Evolutionary conservation across 2,888 invertebrate species (phyloP), one percentile per base, ranked within the genome.

Genomic region (Trichogramma dendrolimi): DNA sequence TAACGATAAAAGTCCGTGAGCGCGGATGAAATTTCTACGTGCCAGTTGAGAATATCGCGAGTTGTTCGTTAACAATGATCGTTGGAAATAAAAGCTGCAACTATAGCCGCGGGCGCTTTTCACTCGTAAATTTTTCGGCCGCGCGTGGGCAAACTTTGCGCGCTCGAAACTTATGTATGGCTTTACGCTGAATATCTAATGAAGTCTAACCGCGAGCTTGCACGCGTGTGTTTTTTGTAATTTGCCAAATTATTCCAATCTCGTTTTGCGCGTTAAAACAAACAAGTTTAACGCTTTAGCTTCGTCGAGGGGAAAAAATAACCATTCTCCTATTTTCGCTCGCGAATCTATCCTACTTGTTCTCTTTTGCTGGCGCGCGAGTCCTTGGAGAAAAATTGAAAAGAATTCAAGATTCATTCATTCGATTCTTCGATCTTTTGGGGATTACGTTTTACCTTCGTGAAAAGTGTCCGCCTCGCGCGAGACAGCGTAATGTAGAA

Each of bases 241-340:
- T 78, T 77, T 72, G 69, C 70, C 72, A 74, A 74, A 75, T 76
- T 78, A 78, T 78, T 78, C 73, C 72, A 72, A 74, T 78, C 73
- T 75, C 76, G 77, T 76, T 65, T 52, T 58, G 6, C 58, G 60
- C 65, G 60, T 65, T 62, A 62, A 62, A 60, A 69, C 66, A 62
- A 66, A 67, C 67, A 67, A 64, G 67, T 68, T 63, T 58, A 62
- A 64, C 63, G 59, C 63, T 54, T 60, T 55, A 40, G 58, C 44
- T 58, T 49, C 5, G 10, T 42, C n/a, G 43, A 6, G 14, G 14
- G 48, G 4, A 59, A 55, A 49, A 49, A 40, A 55, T 7, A 39
- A 55, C 38, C 50, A 40, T 14, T 50, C 49, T 44, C 44, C 52
- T 52, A 58, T 60, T 60, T 58, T 63, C 58, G 27, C 27, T 27